Conservation (phyloP, 2,888 invertebrate genomes). For the Sipha maydis region DNA sequence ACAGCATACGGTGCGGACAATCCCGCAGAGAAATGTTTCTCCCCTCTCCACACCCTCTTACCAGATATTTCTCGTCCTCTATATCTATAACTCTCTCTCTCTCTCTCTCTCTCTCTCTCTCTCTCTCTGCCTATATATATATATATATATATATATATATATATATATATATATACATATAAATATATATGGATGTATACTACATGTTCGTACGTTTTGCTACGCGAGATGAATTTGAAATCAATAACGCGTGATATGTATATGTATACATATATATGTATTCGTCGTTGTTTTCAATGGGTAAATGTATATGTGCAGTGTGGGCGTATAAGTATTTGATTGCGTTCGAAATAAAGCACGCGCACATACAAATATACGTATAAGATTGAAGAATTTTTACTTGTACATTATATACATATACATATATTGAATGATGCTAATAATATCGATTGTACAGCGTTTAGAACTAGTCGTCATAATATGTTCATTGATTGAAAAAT, state of each 20-base stretch:
- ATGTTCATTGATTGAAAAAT: too few species aligned
- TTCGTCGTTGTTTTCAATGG: not conserved
- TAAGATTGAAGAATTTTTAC: not conserved
- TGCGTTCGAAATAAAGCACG: not conserved
- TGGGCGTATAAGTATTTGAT: not conserved
- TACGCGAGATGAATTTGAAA: constrained; percentile 36
- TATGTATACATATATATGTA: not conserved
- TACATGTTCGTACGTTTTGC: not conserved
- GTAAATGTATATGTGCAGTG: not conserved
- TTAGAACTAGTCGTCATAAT: too few species aligned
- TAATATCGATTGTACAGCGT: too few species aligned
- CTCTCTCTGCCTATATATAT: not conserved
- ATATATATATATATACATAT: not conserved
- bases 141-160: too few species aligned
- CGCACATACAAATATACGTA: not conserved
- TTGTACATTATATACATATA: not conserved
- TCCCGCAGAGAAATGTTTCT: constrained; percentile 32
- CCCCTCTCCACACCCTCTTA: not conserved
- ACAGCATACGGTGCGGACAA: constrained; percentile 2
- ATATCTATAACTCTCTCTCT: too few species aligned
- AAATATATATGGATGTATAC: not conserved
- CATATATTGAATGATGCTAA: too few species aligned
- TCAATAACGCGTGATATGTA: constrained; percentile 18
- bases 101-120: not conserved
- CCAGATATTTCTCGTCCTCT: too few species aligned